A percentile compares a stretch with the other conserved stretches of the same genome.
phyloP scores from a whole-genome alignment of 2,888 invertebrate species.

The Pheosia tremula region DNA sequence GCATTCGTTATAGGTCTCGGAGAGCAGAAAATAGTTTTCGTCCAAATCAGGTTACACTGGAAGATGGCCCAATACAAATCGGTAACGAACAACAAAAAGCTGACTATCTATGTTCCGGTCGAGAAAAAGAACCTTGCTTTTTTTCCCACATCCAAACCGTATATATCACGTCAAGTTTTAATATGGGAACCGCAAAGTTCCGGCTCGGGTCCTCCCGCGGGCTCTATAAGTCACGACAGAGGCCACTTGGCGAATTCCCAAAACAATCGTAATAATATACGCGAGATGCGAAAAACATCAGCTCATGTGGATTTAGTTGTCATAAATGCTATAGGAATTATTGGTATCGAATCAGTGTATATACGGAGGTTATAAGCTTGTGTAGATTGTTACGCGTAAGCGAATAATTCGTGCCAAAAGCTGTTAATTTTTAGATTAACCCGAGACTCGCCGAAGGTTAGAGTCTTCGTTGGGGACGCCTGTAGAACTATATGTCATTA shows the following conservation, averaged over 20 bases:
- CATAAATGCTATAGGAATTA: slow-evolving; percentile 31
- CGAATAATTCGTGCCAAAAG: no score
- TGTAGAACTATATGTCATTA: no score
- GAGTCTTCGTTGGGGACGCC: no score
- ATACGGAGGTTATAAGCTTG: background rate
- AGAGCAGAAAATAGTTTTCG: no score
- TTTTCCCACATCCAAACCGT: slow-evolving; percentile 37
- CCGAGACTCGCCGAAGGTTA: no score
- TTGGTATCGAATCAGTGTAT: slow-evolving; percentile 22
- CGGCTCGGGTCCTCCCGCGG: slow-evolving; percentile 59
- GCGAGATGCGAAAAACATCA: slow-evolving; percentile 44
- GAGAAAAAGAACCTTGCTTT: slow-evolving; percentile 15
- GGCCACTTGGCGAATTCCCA: slow-evolving; percentile 76
- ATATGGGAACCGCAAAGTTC: slow-evolving; percentile 48
- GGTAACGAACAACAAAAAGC: no score
- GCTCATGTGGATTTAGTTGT: slow-evolving; percentile 44
- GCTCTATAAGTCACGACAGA: slow-evolving; percentile 70
- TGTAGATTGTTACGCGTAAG: no score
- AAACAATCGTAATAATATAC: slow-evolving; percentile 72
- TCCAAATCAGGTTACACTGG: no score
- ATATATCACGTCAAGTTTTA: slow-evolving; percentile 59
- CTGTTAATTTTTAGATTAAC: no score
- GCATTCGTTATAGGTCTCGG: no score
- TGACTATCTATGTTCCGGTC: slow-evolving; percentile 12
- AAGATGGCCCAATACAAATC: no score